These are phyloP conservation scores for Eudorcas thomsonii DNA, from an alignment of 2,113 vertebrate genomes.

Conservation along the genomic window DNA sequence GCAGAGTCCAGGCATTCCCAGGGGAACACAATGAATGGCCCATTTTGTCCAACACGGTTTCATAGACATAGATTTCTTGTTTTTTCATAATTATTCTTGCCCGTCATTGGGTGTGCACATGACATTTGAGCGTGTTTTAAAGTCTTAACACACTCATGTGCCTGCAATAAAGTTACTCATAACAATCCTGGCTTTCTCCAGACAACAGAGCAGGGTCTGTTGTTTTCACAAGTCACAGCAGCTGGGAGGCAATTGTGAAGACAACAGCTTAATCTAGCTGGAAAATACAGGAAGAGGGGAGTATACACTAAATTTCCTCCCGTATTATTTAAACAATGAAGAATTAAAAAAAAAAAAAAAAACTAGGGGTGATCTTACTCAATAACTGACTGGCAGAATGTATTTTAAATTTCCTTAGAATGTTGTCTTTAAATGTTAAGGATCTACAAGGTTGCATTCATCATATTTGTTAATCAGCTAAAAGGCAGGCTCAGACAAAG, in stretches of 20 bases:
- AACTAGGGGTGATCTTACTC: conserved; percentile 81
- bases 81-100: conserved; percentile 90
- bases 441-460: conserved; percentile 70
- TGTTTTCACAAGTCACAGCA: conserved; percentile 90
- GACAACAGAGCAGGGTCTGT: conserved; percentile 94
- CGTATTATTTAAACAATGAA: conserved; percentile 84
- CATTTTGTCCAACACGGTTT: conserved; percentile 89
- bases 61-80: conserved; percentile 91
- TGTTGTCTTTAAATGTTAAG: conserved; percentile 70
- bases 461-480: conserved; percentile 68
- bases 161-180: conserved; percentile 91
- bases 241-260: conserved; percentile 92
- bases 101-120: conserved; percentile 91
- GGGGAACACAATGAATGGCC: conserved; percentile 95
- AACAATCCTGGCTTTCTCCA: conserved; percentile 91
- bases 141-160: conserved; percentile 92
- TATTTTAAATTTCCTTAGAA: conserved; percentile 67
- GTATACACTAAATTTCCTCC: conserved; percentile 85
- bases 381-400: conserved; percentile 78
- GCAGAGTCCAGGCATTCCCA: conserved; percentile 92
- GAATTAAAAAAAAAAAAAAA: conserved; percentile 59
- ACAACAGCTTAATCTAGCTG: conserved; percentile 91
- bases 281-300: conserved; percentile 87
- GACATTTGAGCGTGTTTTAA: conserved; percentile 92
- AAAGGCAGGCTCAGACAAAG: conserved; percentile 49